A percentile compares a stretch with the other conserved stretches of the same genome.
Evolutionary conservation across 2,797 vertebrate genomes (phyloP).

Genomic region (Babyrousa celebensis): DNA sequence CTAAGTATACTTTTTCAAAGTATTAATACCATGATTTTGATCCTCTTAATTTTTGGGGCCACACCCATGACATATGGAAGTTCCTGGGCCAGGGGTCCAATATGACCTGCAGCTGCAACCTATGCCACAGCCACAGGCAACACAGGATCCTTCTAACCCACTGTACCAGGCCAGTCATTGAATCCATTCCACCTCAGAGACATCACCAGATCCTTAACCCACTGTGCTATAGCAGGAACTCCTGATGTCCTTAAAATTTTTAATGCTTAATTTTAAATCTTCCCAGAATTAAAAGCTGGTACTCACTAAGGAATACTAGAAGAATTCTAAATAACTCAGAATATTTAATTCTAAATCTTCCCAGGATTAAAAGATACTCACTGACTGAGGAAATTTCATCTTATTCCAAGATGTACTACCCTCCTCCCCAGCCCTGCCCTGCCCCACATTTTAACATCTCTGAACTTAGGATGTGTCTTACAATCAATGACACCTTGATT

Average conservation of each 20-base stretch:
- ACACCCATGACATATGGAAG: too few relatives aligned
- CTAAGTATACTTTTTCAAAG: neutral
- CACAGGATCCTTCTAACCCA: too few relatives aligned
- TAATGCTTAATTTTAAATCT: constrained; percentile 17
- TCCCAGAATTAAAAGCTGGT: neutral
- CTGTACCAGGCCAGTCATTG: too few relatives aligned
- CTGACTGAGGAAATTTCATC: neutral
- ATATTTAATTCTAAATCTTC: constrained; percentile 27
- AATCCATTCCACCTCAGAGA: too few relatives aligned
- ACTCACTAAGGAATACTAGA: neutral
- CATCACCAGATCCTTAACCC: too few relatives aligned
- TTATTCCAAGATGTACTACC: neutral
- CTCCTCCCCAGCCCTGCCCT: too few relatives aligned
- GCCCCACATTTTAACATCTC: neutral
- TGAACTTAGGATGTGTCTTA: neutral
- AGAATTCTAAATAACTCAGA: constrained; percentile 26
- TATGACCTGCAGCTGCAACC: too few relatives aligned
- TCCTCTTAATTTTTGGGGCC: neutral
- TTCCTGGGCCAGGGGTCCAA: too few relatives aligned
- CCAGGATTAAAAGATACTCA: neutral
- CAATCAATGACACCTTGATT: neutral
- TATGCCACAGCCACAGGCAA: too few relatives aligned
- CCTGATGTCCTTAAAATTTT: neutral
- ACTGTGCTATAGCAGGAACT: too few relatives aligned
- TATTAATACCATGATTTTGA: neutral